Conservation (phyloP, 2,797 vertebrate species). For the Sebastes wilsoni region DNA sequence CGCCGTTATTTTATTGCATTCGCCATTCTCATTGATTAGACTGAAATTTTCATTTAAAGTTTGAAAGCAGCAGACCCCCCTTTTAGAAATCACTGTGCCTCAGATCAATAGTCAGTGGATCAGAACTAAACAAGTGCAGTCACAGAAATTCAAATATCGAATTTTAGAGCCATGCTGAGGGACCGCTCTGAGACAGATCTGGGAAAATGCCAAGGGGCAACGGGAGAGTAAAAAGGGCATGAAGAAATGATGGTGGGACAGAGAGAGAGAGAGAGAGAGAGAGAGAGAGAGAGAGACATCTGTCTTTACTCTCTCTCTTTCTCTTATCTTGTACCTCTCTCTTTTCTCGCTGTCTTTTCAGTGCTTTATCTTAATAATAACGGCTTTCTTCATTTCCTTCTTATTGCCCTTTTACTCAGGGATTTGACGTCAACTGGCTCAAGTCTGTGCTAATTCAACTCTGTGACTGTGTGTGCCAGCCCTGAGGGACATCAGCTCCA, state of each 20-base stretch:
- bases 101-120: conserved; percentile 86
- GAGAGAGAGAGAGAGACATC: not conserved
- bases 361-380: conserved; percentile 11
- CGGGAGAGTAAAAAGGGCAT: conserved; percentile 25
- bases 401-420: conserved; percentile 21
- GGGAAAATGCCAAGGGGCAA: conserved; percentile 51
- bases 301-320: conserved; percentile 6
- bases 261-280: not conserved
- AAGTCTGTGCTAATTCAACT: conserved; percentile 37
- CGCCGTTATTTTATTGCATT: conserved; percentile 68
- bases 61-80: conserved; percentile 73
- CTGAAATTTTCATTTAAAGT: conserved; percentile 80
- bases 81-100: conserved; percentile 73
- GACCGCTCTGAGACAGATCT: conserved; percentile 46
- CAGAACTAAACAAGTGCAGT: conserved; percentile 85
- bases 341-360: conserved; percentile 12
- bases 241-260: conserved; percentile 17
- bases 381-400: conserved; percentile 12
- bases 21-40: conserved; percentile 73
- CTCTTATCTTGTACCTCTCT: conserved; percentile 1
- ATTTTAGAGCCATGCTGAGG: conserved; percentile 44
- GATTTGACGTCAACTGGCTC: conserved; percentile 27
- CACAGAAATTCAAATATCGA: conserved; percentile 79
- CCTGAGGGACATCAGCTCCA: conserved; percentile 30
- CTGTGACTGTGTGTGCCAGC: conserved; percentile 15